Conservation (phyloP, 2,797 vertebrate species). For the Jordanella pulchra region DNA sequence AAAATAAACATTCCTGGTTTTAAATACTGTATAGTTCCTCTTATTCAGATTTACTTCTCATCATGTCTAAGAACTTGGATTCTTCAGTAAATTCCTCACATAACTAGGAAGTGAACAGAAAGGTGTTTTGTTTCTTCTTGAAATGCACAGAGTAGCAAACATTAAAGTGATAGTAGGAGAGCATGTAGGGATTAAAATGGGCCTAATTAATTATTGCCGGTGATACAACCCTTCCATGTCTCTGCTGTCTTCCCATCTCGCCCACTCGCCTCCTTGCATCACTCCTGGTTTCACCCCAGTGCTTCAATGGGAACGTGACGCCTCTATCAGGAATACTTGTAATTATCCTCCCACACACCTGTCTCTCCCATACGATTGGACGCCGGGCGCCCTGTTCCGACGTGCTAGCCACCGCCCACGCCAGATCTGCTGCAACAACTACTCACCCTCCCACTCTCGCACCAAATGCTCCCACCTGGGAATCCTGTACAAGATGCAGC, state of each 20-base stretch:
- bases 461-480: slow-evolving; percentile 67
- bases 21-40: no score
- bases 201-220: slow-evolving; percentile 60
- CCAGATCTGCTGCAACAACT: slow-evolving; percentile 44
- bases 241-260: slow-evolving; percentile 54
- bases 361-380: slow-evolving; percentile 70
- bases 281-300: slow-evolving; percentile 64
- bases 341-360: slow-evolving; percentile 77
- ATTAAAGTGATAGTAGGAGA: slow-evolving; percentile 23
- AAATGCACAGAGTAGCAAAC: slow-evolving; percentile 11
- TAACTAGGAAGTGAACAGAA: slow-evolving; percentile 8
- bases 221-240: slow-evolving; percentile 51
- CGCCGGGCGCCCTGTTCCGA: slow-evolving; percentile 43
- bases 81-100: background rate
- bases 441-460: slow-evolving; percentile 13
- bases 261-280: slow-evolving; percentile 60
- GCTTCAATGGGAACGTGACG: slow-evolving; percentile 75
- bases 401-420: slow-evolving; percentile 65
- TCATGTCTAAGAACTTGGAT: background rate
- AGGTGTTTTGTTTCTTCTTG: background rate
- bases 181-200: slow-evolving; percentile 42
- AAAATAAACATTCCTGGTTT: no score
- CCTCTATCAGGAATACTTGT: slow-evolving; percentile 77
- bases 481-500: slow-evolving; percentile 31
- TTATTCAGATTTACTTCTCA: no score